Percentiles rank a stretch among this genome's conserved stretches.
These are phyloP conservation scores for Chymomyza amoena DNA, from an alignment of 2,888 invertebrate species.

Conservation along the genomic window DNA sequence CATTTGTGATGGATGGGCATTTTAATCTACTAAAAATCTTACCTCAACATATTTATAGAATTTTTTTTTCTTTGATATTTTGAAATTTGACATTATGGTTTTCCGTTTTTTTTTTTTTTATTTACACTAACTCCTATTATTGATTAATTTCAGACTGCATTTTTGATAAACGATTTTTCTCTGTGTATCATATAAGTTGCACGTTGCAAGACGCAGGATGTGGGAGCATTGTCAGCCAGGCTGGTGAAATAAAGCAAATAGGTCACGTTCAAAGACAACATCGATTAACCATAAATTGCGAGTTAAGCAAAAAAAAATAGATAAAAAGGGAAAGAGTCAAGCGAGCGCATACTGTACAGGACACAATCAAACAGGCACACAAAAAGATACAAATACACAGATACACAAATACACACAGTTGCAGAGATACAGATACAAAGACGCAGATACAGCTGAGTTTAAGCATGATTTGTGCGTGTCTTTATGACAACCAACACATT, in stretches of 20 bases:
- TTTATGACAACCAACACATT: constrained; percentile 66
- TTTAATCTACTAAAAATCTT: no score
- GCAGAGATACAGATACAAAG: constrained; percentile 10
- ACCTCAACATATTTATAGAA: no score
- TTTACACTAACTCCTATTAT: no score
- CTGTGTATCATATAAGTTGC: no score
- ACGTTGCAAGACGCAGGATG: neutral
- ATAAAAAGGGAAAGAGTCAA: constrained; percentile 26
- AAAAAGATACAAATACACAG: constrained; percentile 8
- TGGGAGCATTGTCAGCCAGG: neutral
- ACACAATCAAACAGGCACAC: neutral
- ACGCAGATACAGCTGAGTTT: constrained; percentile 41
- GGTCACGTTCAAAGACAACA: constrained; percentile 75
- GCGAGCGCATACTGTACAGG: neutral
- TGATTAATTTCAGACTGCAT: no score
- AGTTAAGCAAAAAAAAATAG: constrained; percentile 74
- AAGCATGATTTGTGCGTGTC: constrained; percentile 74
- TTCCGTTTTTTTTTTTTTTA: no score
- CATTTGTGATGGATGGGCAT: no score
- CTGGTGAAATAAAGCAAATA: constrained; percentile 67
- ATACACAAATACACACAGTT: no score
- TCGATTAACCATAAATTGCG: constrained; percentile 76
- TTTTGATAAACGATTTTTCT: no score
- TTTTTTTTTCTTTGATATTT: no score
- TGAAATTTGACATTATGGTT: no score